Conservation (phyloP, 1,140 invertebrate genomes). For the Geopemphigus sp. region DNA sequence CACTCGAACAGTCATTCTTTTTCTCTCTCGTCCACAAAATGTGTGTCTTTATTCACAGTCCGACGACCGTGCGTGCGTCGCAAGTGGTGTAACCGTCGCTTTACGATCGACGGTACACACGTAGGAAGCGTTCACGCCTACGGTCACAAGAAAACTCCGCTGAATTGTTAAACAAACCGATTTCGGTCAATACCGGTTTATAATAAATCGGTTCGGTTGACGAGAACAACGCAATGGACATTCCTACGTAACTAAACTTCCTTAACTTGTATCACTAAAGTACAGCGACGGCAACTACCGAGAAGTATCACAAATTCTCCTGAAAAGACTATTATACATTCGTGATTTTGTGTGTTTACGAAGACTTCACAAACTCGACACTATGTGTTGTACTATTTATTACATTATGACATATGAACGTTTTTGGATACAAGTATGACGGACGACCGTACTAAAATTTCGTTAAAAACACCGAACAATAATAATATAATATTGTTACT, state of each 20-base stretch:
- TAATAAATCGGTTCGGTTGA: slow-evolving; percentile 23
- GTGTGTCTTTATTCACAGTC: slow-evolving; percentile 15
- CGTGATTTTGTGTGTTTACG: too few species aligned
- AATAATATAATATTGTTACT: not conserved
- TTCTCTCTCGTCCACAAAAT: not conserved
- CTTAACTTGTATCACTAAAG: not conserved
- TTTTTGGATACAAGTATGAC: not conserved
- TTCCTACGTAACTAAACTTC: slow-evolving; percentile 12
- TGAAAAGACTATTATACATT: not conserved
- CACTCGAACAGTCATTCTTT: too few species aligned
- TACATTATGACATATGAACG: too few species aligned
- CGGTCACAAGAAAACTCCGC: not conserved
- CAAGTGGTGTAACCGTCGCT: slow-evolving; percentile 11
- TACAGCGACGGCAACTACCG: not conserved
- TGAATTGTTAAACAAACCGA: slow-evolving; percentile 13
- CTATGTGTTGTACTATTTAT: too few species aligned
- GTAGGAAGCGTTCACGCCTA: slow-evolving; percentile 35
- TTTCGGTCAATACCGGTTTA: slow-evolving; percentile 36
- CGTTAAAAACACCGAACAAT: not conserved
- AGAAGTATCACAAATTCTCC: not conserved
- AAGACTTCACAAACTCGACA: too few species aligned
- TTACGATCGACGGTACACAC: not conserved
- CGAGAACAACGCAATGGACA: slow-evolving; percentile 20
- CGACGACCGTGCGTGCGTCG: slow-evolving; percentile 14
- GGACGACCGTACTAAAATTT: not conserved